These are phyloP conservation scores for Meloidogyne chitwoodi DNA, from an alignment of 1,140 invertebrate genomes.

Conservation along the genomic window DNA sequence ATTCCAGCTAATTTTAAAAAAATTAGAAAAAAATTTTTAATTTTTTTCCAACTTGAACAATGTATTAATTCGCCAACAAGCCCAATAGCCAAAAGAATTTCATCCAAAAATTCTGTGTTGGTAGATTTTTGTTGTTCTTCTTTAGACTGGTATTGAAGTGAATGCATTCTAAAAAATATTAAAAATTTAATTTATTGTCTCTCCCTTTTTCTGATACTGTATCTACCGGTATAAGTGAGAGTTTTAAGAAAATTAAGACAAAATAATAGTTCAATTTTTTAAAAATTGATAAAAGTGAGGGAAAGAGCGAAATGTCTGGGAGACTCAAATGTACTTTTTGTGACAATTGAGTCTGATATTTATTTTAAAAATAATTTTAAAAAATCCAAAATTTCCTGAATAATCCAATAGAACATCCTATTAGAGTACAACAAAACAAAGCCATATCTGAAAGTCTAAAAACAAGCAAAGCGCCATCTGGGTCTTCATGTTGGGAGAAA, in stretches of 20 bases:
- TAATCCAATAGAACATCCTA: constrained; percentile 50
- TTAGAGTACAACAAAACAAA: constrained; percentile 47
- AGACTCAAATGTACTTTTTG: too few species aligned
- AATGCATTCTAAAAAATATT: constrained; percentile 37
- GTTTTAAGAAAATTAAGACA: background rate
- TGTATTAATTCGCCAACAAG: constrained; percentile 56
- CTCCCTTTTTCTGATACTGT: too few species aligned
- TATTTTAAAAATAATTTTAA: background rate
- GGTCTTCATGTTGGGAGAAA: constrained; percentile 44
- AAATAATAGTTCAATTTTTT: too few species aligned
- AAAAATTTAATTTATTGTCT: background rate
- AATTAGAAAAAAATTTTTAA: background rate
- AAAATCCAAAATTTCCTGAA: constrained; percentile 29
- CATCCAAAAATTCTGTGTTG: constrained; percentile 55
- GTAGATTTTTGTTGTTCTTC: constrained; percentile 36
- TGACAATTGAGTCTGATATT: background rate
- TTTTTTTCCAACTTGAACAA: constrained; percentile 23
- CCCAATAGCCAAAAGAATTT: constrained; percentile 56
- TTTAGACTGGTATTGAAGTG: constrained; percentile 37
- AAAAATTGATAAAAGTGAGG: too few species aligned
- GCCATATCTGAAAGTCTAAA: constrained; percentile 55
- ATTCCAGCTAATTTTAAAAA: constrained; percentile 19
- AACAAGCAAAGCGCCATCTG: constrained; percentile 41
- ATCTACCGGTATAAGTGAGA: too few species aligned
- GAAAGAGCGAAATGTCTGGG: background rate